Evolutionary conservation across 2,888 invertebrate genomes (phyloP).

Genomic region (Tiliacea aurago): DNA sequence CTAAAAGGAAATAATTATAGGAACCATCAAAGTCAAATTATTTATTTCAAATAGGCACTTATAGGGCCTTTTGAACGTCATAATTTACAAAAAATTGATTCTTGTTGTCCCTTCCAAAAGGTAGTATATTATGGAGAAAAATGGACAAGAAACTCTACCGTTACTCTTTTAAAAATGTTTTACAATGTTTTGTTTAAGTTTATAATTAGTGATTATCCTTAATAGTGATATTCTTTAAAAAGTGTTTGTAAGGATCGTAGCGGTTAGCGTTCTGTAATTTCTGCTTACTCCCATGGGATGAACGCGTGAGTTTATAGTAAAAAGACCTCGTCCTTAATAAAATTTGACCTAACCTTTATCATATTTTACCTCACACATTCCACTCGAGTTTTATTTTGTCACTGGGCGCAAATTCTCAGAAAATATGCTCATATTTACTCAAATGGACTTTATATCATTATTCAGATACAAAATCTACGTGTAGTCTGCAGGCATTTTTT

Average conservation of each 20-base stretch:
- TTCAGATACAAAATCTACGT: conserved; percentile 22
- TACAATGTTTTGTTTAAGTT: too few species aligned
- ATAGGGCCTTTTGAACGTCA: too few species aligned
- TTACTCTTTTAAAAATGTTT: too few species aligned
- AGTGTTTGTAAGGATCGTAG: not conserved
- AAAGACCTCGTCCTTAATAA: not conserved
- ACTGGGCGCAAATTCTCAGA: conserved; percentile 6
- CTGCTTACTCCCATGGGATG: not conserved
- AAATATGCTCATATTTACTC: not conserved
- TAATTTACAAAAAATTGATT: too few species aligned
- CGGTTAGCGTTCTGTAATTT: not conserved
- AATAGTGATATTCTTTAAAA: not conserved
- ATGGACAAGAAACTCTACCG: too few species aligned
- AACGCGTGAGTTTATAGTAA: not conserved
- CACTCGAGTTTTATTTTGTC: not conserved
- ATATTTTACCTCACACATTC: not conserved
- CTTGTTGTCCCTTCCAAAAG: too few species aligned
- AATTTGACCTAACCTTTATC: not conserved
- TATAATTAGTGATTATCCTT: too few species aligned
- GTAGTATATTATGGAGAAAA: too few species aligned
- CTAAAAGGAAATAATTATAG: too few species aligned
- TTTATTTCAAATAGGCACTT: too few species aligned
- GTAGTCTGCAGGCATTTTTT: conserved; percentile 30
- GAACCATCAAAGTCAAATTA: too few species aligned
- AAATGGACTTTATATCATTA: conserved; percentile 6